phyloP scores from a whole-genome alignment of 1,140 invertebrate species.

The Euwallacea fornicatus region DNA sequence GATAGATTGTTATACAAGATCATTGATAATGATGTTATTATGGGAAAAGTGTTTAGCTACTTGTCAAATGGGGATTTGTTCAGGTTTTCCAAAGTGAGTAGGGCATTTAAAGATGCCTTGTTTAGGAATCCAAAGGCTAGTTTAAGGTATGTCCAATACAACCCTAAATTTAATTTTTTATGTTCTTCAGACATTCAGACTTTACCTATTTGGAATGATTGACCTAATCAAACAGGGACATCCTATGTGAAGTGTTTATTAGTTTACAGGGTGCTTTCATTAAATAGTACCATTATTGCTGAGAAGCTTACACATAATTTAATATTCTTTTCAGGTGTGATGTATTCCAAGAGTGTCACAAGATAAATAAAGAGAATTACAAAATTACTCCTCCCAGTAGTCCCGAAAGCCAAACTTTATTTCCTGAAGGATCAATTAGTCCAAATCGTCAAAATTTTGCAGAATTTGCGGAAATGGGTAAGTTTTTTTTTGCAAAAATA shows the following conservation, averaged over 20 bases:
- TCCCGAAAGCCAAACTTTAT: conserved; percentile 37
- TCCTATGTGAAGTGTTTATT: too few relatives aligned
- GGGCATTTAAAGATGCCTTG: conserved; percentile 37
- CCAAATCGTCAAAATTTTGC: conserved; percentile 35
- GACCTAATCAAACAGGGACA: too few relatives aligned
- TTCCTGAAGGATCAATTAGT: conserved; percentile 37
- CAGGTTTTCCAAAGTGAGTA: conserved; percentile 41
- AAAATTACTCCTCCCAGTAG: conserved; percentile 42
- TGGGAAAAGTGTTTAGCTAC: conserved; percentile 41
- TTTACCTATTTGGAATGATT: too few relatives aligned
- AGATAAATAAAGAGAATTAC: conserved; percentile 47
- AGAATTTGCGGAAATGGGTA: conserved; percentile 39
- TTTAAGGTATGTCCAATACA: conserved; percentile 9
- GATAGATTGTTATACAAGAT: neutral
- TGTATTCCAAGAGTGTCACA: conserved; percentile 34
- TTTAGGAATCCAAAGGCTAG: conserved; percentile 36
- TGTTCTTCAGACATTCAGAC: too few relatives aligned
- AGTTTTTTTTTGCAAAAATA: conserved; percentile 9
- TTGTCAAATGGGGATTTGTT: conserved; percentile 47
- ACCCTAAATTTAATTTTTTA: too few relatives aligned
- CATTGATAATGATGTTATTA: conserved; percentile 40
- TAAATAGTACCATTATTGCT: too few relatives aligned
- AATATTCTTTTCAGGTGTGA: conserved; percentile 20
- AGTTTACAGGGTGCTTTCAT: too few relatives aligned
- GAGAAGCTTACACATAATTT: too few relatives aligned